Evolutionary conservation across 23 tunicate species (phyloP).

Genomic region (Phallusia fumigata): DNA sequence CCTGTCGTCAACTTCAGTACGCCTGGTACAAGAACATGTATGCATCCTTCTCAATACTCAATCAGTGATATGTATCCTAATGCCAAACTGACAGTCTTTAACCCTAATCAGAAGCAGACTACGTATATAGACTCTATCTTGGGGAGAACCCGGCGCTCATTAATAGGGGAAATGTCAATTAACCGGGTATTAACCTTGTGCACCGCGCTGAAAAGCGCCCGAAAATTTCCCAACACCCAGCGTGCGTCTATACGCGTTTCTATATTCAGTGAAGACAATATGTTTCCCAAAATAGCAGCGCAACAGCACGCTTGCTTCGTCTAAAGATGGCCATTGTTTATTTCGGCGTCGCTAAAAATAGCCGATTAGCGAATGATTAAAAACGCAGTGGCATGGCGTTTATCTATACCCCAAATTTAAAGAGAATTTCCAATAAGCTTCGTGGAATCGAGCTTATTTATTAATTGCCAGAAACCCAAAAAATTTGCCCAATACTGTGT

Average conservation of each 20-base stretch:
- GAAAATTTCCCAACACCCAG: background rate
- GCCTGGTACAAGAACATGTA: background rate
- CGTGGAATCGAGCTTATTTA: no score
- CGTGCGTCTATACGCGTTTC: background rate
- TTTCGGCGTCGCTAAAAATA: background rate
- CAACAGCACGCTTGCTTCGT: background rate
- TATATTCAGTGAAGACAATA: background rate
- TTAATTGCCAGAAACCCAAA: no score
- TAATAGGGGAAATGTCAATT: conserved; percentile 1
- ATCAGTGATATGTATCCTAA: background rate
- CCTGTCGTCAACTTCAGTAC: background rate
- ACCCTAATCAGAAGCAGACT: no score
- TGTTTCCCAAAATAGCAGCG: background rate
- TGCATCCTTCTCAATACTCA: background rate
- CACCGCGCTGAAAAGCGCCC: no score
- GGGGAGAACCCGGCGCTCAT: background rate
- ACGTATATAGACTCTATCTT: no score
- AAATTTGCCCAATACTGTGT: no score
- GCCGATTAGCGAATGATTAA: no score
- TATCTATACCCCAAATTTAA: no score
- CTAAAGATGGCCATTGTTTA: conserved; percentile 1
- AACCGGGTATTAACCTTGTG: background rate
- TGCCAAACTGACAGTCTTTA: no score
- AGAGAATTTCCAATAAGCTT: no score
- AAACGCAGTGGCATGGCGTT: no score